Conservation (phyloP, 1,140 invertebrate genomes). For the Octopus bimaculoides region DNA sequence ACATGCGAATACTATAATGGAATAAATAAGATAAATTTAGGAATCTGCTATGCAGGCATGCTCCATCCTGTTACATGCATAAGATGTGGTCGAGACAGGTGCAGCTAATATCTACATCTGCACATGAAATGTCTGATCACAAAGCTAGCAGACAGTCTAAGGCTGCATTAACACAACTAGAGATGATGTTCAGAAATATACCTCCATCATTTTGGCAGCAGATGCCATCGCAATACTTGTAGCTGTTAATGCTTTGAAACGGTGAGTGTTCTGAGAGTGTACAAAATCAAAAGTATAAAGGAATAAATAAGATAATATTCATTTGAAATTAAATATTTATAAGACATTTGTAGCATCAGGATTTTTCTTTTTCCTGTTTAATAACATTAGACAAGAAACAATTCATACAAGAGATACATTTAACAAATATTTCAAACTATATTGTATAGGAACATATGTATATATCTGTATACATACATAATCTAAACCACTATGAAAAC, state of each 20-base stretch:
- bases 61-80: background rate
- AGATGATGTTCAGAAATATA: background rate
- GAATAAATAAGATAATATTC: background rate
- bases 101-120: background rate
- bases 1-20: background rate
- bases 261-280: background rate
- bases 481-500: too few relatives aligned
- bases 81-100: background rate
- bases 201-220: slow-evolving; percentile 12
- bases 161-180: slow-evolving; percentile 7
- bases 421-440: too few relatives aligned
- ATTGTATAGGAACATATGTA: too few relatives aligned
- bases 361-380: too few relatives aligned
- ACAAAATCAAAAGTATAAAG: slow-evolving; percentile 4
- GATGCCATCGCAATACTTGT: slow-evolving; percentile 11
- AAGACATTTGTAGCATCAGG: too few relatives aligned
- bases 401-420: too few relatives aligned
- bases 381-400: too few relatives aligned
- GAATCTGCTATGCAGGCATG: slow-evolving; percentile 3
- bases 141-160: background rate
- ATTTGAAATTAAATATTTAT: too few relatives aligned
- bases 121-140: background rate
- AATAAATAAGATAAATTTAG: background rate
- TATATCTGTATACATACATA: too few relatives aligned
- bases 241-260: slow-evolving; percentile 13